Percentiles rank a stretch among this genome's conserved stretches.
Evolutionary conservation across 2,888 invertebrate genomes (phyloP).

Genomic region (Eretmocerus hayati): DNA sequence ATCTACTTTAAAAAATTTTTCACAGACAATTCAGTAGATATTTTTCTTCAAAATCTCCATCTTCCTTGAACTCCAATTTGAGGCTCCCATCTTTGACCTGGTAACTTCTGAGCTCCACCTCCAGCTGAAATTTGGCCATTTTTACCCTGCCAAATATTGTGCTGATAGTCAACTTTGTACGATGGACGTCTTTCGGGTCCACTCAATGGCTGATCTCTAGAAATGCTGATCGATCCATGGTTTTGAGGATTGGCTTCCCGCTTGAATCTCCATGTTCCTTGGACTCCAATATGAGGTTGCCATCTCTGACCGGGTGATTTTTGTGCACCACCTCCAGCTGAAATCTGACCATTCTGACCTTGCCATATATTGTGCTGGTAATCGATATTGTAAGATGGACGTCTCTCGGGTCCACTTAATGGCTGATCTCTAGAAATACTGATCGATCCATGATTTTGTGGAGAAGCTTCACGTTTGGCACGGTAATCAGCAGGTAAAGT

Average conservation of each 20-base stretch:
- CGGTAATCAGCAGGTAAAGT: too few relatives aligned
- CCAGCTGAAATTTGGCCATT: slow-evolving; percentile 24
- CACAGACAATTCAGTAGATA: too few relatives aligned
- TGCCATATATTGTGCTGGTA: slow-evolving; percentile 25
- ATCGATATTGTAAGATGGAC: slow-evolving; percentile 23
- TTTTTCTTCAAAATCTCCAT: slow-evolving; percentile 11
- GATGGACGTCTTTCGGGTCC: slow-evolving; percentile 25
- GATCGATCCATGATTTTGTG: slow-evolving; percentile 21
- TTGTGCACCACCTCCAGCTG: slow-evolving; percentile 22
- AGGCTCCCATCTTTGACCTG: slow-evolving; percentile 22
- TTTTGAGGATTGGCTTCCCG: slow-evolving; percentile 21
- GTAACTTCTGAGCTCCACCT: slow-evolving; percentile 23
- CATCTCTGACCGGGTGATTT: slow-evolving; percentile 23
- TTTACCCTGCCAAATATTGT: slow-evolving; percentile 23
- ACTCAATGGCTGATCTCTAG: slow-evolving; percentile 20
- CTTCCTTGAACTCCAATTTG: slow-evolving; percentile 24
- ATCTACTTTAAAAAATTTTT: too few relatives aligned
- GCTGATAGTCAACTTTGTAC: slow-evolving; percentile 24
- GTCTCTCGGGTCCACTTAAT: slow-evolving; percentile 23
- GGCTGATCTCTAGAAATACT: slow-evolving; percentile 20
- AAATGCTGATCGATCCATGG: slow-evolving; percentile 20
- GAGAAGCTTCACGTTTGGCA: slow-evolving; percentile 22
- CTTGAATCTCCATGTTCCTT: slow-evolving; percentile 20
- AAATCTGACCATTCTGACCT: slow-evolving; percentile 23
- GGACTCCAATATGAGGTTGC: slow-evolving; percentile 24